Percentiles rank a stretch among this genome's conserved stretches.
Conservation (phyloP, 2,888 invertebrate genomes). For the Octodonta nipae region DNA sequence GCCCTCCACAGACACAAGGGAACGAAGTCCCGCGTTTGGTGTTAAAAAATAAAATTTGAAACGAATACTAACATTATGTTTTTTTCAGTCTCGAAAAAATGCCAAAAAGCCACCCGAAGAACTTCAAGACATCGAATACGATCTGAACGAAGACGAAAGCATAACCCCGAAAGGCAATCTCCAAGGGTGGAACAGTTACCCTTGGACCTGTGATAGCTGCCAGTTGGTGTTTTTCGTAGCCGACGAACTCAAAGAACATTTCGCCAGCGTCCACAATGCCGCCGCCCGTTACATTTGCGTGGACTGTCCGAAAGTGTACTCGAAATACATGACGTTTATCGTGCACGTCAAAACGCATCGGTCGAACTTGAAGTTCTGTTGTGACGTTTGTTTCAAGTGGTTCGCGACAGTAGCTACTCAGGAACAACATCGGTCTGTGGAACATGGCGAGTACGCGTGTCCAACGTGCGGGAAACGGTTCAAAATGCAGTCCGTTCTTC, state of each 20-base stretch:
- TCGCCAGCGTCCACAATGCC: slow-evolving; percentile 47
- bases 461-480: slow-evolving; percentile 44
- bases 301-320: slow-evolving; percentile 50
- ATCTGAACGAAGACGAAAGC: slow-evolving; percentile 30
- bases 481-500: slow-evolving; percentile 42
- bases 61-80: too few species aligned
- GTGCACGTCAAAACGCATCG: slow-evolving; percentile 50
- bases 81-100: slow-evolving; percentile 13
- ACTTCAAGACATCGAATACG: slow-evolving; percentile 12
- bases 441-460: slow-evolving; percentile 40
- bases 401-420: slow-evolving; percentile 36
- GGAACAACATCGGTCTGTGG: slow-evolving; percentile 35
- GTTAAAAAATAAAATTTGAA: too few species aligned
- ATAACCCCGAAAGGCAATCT: slow-evolving; percentile 24
- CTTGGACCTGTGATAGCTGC: slow-evolving; percentile 42
- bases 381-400: slow-evolving; percentile 43
- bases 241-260: slow-evolving; percentile 45
- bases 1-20: too few species aligned
- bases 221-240: slow-evolving; percentile 34
- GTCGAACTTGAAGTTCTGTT: slow-evolving; percentile 43
- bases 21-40: too few species aligned
- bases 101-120: slow-evolving; percentile 12
- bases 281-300: slow-evolving; percentile 51
- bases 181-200: slow-evolving; percentile 37
- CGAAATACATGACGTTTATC: slow-evolving; percentile 49